phyloP scores from a whole-genome alignment of 2,113 vertebrate genomes.

The Phalacrocorax carbo region DNA sequence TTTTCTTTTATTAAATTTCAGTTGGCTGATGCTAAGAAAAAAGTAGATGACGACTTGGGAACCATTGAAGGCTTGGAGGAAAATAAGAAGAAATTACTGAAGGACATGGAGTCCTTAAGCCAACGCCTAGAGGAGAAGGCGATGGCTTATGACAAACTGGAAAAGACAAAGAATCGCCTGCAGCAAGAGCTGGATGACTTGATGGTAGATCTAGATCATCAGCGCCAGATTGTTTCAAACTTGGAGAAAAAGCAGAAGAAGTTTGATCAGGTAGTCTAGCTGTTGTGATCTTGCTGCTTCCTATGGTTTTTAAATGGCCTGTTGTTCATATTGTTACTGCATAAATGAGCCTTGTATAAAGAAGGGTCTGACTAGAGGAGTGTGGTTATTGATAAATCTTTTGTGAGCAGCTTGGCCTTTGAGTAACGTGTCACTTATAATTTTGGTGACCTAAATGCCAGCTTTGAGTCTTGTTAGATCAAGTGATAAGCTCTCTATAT shows the following conservation, averaged over 20 bases:
- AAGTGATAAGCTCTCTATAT: neutral
- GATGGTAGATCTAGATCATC: constrained; percentile 93
- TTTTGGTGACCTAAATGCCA: neutral
- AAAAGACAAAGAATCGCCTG: constrained; percentile 95
- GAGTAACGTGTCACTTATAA: neutral
- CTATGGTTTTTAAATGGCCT: neutral
- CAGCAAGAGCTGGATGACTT: constrained; percentile 98
- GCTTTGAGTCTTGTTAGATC: neutral
- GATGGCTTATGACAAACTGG: constrained; percentile 91
- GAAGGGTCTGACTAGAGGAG: neutral
- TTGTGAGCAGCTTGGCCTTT: neutral
- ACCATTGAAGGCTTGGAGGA: constrained; percentile 92
- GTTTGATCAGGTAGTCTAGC: constrained; percentile 88
- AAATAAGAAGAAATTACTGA: constrained; percentile 88
- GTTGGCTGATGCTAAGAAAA: constrained; percentile 92
- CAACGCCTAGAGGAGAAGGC: constrained; percentile 94
- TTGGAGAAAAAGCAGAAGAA: constrained; percentile 99
- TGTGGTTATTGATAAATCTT: neutral
- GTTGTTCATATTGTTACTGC: neutral
- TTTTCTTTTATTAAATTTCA: constrained; percentile 29
- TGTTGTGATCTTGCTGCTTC: neutral
- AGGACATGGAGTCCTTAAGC: constrained; percentile 87
- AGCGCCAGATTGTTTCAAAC: constrained; percentile 94
- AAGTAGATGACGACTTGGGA: constrained; percentile 91
- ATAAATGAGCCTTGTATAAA: neutral